Conservation (phyloP, 92 coral and sea anemone species). For the Isaurus tuberculatus region DNA sequence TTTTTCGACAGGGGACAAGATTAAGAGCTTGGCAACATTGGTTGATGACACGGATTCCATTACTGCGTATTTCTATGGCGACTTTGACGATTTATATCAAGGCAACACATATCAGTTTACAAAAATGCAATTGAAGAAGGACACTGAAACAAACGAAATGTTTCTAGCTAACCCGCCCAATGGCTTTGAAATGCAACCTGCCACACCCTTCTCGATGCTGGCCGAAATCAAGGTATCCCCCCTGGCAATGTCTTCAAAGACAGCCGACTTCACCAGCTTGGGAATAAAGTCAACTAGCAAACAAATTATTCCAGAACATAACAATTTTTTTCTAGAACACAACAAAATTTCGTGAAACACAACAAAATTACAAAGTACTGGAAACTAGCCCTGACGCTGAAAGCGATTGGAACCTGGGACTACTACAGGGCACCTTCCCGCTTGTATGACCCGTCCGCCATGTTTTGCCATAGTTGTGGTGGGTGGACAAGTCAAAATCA, state of each 20-base stretch:
- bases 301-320: conserved; percentile 1
- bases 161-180: no score
- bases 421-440: not conserved
- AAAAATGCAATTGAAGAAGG: no score
- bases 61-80: conserved; percentile 9
- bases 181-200: conserved; percentile 47
- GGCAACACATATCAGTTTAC: no score
- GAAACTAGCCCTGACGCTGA: no score
- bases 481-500: not conserved
- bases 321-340: no score
- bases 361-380: no score
- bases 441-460: not conserved
- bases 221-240: conserved; percentile 59
- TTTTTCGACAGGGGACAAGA: not conserved
- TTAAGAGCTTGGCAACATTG: not conserved
- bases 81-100: not conserved
- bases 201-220: conserved; percentile 51
- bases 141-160: no score
- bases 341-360: no score
- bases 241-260: conserved; percentile 47
- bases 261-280: conserved; percentile 51
- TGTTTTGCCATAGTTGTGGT: no score
- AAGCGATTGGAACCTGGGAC: no score
- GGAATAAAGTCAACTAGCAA: conserved; percentile 50
- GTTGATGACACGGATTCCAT: not conserved